phyloP scores from a whole-genome alignment of 2,113 vertebrate species.

The Cromileptes altivelis region DNA sequence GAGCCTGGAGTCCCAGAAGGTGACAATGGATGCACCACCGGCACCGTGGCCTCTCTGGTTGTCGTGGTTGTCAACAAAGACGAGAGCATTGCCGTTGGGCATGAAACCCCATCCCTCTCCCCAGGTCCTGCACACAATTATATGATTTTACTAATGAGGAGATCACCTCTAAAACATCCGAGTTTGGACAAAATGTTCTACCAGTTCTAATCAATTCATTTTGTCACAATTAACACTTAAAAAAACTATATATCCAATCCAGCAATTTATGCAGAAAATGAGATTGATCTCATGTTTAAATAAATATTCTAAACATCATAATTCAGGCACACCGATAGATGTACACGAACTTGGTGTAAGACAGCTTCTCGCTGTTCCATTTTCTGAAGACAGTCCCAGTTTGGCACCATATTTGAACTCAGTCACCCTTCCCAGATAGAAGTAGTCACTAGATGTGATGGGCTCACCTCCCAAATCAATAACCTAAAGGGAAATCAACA shows the following conservation, averaged over 20 bases:
- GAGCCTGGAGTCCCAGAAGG: slow-evolving; percentile 91
- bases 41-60: slow-evolving; percentile 95
- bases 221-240: not conserved
- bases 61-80: slow-evolving; percentile 96
- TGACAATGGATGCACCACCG: slow-evolving; percentile 89
- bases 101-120: slow-evolving; percentile 95
- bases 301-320: not conserved
- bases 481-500: slow-evolving; percentile 82
- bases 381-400: slow-evolving; percentile 90
- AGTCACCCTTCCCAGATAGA: slow-evolving; percentile 89
- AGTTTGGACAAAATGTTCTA: not conserved
- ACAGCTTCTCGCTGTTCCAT: slow-evolving; percentile 92
- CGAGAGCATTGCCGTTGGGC: slow-evolving; percentile 88
- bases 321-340: not conserved
- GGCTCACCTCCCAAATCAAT: slow-evolving; percentile 92
- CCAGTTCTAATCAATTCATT: not conserved
- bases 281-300: too few species aligned
- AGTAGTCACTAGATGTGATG: slow-evolving; percentile 84
- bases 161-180: not conserved
- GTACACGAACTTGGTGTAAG: slow-evolving; percentile 87
- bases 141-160: not conserved
- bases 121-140: slow-evolving; percentile 87
- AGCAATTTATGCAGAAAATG: too few species aligned
- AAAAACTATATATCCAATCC: too few species aligned
- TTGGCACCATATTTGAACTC: slow-evolving; percentile 94